Evolutionary conservation across 2,888 invertebrate genomes (phyloP).

Genomic region (Rhaphigaster nebulosa): DNA sequence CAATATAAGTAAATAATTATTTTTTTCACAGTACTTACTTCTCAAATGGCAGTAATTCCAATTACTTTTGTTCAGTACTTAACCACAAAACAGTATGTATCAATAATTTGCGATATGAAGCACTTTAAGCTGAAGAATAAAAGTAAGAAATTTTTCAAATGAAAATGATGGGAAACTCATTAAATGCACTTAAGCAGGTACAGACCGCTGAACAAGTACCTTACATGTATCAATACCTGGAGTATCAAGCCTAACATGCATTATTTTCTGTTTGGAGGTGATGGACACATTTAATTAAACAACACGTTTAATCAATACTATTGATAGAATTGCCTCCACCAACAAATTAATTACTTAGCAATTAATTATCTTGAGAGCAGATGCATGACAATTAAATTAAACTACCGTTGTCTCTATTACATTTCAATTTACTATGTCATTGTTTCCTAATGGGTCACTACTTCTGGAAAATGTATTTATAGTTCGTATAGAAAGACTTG

Average conservation of each 20-base stretch:
- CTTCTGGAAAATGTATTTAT: neutral
- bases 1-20: no score
- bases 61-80: no score
- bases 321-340: neutral
- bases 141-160: neutral
- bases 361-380: neutral
- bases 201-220: neutral
- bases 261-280: neutral
- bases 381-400: neutral
- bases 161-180: neutral
- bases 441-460: neutral
- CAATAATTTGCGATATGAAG: no score
- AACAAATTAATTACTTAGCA: neutral
- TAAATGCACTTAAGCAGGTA: neutral
- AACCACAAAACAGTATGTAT: no score
- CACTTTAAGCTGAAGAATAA: neutral
- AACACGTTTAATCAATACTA: neutral
- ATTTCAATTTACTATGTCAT: neutral
- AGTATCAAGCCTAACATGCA: no score
- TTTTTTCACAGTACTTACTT: no score
- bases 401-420: neutral
- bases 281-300: neutral
- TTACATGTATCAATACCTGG: neutral
- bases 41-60: no score
- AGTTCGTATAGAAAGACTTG: neutral